These are phyloP conservation scores for Polypedilum vanderplanki DNA, from an alignment of 1,140 invertebrate genomes.

Conservation along the genomic window DNA sequence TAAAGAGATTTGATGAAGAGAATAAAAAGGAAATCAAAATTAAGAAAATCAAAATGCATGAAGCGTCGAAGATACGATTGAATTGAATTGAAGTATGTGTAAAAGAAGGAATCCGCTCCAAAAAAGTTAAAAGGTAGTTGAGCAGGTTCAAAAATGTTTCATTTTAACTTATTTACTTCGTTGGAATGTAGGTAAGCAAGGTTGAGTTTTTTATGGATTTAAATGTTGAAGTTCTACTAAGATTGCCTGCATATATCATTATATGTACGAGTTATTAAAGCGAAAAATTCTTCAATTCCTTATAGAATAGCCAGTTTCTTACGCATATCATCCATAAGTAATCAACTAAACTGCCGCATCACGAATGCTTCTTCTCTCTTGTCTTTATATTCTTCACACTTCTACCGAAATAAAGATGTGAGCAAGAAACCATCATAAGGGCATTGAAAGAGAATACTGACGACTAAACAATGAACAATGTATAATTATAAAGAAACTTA, in stretches of 20 bases:
- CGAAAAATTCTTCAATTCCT: too few species aligned
- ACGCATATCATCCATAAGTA: neutral
- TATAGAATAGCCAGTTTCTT: too few species aligned
- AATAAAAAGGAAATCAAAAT: constrained; percentile 8
- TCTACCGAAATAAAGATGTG: neutral
- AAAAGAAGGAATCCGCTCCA: neutral
- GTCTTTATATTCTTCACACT: neutral
- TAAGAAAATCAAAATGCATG: constrained; percentile 4
- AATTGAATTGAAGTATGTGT: constrained; percentile 9
- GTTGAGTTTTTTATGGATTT: neutral
- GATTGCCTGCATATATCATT: neutral
- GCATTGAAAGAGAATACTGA: neutral
- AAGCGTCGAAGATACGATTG: constrained; percentile 2
- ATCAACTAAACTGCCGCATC: neutral
- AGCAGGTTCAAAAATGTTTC: neutral
- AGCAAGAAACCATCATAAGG: neutral
- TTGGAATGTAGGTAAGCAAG: too few species aligned
- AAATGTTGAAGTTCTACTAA: neutral
- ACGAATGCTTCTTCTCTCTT: neutral
- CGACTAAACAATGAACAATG: constrained; percentile 19
- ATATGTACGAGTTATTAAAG: neutral
- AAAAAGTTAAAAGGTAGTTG: neutral
- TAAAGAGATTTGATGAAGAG: neutral
- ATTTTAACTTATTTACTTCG: neutral
- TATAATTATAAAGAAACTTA: constrained; percentile 16